Evolutionary conservation across 2,888 invertebrate genomes (phyloP).

Genomic region (Sturmia bella): DNA sequence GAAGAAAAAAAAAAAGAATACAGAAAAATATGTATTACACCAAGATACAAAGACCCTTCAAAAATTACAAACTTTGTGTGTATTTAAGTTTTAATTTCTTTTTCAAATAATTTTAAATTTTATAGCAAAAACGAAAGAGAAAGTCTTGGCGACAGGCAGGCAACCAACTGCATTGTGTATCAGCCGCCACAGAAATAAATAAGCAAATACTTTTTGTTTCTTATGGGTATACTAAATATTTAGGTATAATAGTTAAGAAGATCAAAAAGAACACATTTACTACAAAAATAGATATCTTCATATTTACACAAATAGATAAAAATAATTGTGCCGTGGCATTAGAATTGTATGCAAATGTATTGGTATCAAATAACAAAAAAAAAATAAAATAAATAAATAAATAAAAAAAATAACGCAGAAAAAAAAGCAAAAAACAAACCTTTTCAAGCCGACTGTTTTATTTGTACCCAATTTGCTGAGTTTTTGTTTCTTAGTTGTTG

Average conservation of each 20-base stretch:
- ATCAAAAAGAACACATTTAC: constrained; percentile 8
- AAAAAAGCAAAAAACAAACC: constrained; percentile 73
- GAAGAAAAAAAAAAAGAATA: constrained; percentile 7
- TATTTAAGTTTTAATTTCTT: constrained; percentile 28
- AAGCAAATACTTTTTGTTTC: neutral
- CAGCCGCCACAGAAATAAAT: neutral
- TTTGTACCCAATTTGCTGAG: constrained; percentile 79
- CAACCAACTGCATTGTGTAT: too few species aligned
- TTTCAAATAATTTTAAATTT: constrained; percentile 22
- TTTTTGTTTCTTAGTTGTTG: constrained; percentile 77
- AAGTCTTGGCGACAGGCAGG: constrained; percentile 41
- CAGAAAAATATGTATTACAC: neutral
- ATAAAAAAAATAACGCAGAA: neutral
- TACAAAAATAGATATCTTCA: neutral
- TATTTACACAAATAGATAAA: constrained; percentile 15
- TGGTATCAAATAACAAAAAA: neutral
- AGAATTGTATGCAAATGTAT: neutral
- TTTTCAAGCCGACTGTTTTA: constrained; percentile 80
- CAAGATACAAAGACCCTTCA: constrained; percentile 46
- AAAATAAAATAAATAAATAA: neutral
- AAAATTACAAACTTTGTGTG: constrained; percentile 33
- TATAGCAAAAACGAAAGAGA: constrained; percentile 49
- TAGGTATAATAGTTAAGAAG: constrained; percentile 35
- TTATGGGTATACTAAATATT: constrained; percentile 21
- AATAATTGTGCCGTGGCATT: constrained; percentile 29